Percentiles rank a stretch among this genome's conserved stretches.
Conservation (phyloP, 53 echinoderm and acorn worm species). For the Paracentrotus lividus region DNA sequence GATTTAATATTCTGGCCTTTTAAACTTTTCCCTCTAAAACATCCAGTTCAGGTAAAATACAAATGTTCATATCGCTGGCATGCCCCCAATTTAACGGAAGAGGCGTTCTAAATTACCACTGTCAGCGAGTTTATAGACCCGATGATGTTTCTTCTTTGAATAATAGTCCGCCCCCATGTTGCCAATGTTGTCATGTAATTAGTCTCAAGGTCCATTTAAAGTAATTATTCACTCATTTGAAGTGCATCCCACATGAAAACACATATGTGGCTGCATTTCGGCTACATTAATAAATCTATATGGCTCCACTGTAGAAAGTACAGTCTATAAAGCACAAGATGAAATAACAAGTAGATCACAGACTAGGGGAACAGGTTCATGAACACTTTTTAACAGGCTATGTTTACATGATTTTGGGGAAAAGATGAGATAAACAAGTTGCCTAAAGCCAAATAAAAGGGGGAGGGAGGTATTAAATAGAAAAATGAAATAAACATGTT, state of each 20-base stretch:
- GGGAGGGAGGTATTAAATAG: too few relatives aligned
- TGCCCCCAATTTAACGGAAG: slow-evolving; percentile 45
- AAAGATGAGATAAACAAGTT: neutral
- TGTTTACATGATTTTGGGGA: neutral
- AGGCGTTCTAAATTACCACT: slow-evolving; percentile 41
- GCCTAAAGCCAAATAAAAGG: neutral
- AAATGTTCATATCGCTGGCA: neutral
- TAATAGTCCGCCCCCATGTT: slow-evolving; percentile 38
- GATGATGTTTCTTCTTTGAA: neutral
- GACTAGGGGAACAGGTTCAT: neutral
- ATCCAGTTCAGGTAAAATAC: slow-evolving; percentile 17
- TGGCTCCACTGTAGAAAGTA: neutral
- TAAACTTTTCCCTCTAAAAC: neutral
- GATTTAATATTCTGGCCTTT: neutral
- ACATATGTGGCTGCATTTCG: slow-evolving; percentile 39
- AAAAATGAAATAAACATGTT: neutral
- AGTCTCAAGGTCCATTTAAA: slow-evolving; percentile 22
- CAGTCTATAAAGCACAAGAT: neutral
- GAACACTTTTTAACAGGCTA: neutral
- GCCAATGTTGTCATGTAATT: slow-evolving; percentile 16
- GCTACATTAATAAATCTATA: too few relatives aligned
- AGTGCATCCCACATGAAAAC: slow-evolving; percentile 11
- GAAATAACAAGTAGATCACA: neutral
- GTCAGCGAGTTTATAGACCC: slow-evolving; percentile 16
- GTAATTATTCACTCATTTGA: slow-evolving; percentile 49